phyloP scores from a whole-genome alignment of 53 echinoderm and acorn worm species.

The Temnopleurus reevesii region DNA sequence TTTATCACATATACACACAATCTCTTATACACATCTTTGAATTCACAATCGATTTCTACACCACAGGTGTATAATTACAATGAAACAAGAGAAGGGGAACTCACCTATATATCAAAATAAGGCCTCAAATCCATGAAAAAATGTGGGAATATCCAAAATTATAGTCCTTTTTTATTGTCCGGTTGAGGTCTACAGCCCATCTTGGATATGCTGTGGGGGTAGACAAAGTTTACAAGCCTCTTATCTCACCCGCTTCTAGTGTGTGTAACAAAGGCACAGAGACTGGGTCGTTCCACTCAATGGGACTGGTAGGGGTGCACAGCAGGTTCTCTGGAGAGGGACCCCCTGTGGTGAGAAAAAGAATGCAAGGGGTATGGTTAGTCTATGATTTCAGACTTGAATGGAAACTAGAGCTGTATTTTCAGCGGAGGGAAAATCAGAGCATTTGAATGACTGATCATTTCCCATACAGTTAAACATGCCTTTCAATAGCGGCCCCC shows the following conservation, averaged over 20 bases:
- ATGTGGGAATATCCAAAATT: background rate
- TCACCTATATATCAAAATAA: background rate
- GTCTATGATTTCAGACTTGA: constrained; percentile 6
- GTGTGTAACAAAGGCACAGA: constrained; percentile 9
- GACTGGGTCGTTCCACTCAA: constrained; percentile 23
- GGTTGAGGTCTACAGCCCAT: background rate
- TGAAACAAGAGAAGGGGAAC: background rate
- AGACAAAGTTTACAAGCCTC: background rate
- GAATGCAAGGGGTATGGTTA: constrained; percentile 33
- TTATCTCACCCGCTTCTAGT: constrained; percentile 8
- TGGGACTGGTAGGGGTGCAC: constrained; percentile 17
- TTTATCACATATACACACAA: constrained; percentile 30
- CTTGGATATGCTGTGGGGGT: background rate
- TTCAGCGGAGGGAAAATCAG: background rate
- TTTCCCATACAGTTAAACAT: background rate
- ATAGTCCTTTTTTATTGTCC: constrained; percentile 36
- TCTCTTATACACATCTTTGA: constrained; percentile 7
- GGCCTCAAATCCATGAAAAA: background rate
- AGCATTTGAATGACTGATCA: background rate
- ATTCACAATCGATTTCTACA: background rate
- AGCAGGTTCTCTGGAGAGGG: constrained; percentile 1
- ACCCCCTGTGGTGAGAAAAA: constrained; percentile 19
- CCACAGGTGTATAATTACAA: background rate
- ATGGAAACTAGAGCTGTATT: background rate
- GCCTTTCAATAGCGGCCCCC: background rate